Evolutionary conservation across 1,140 invertebrate species (phyloP).

Genomic region (Heliconius nattereri): DNA sequence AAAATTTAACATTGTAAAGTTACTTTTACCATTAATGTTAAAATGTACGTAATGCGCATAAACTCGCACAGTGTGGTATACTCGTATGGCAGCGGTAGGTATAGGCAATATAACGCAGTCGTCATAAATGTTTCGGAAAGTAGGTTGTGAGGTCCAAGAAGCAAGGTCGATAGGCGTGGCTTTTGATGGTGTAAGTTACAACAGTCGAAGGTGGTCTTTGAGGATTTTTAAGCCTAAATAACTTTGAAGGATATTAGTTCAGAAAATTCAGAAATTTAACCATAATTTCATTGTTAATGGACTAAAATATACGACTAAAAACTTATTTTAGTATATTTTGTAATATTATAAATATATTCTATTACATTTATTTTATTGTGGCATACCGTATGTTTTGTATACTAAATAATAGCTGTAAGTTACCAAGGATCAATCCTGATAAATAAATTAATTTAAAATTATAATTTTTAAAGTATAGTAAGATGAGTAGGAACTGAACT

Average conservation of each 20-base stretch:
- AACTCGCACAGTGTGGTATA: neutral
- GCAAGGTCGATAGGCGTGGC: constrained; percentile 33
- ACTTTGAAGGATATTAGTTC: too few species aligned
- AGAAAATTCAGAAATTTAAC: too few species aligned
- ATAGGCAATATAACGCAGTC: constrained; percentile 23
- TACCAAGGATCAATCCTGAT: too few species aligned
- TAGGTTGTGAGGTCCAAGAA: constrained; percentile 39
- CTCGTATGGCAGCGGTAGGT: neutral
- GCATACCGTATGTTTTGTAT: too few species aligned
- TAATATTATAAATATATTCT: too few species aligned
- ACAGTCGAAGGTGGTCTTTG: neutral
- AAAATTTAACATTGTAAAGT: constrained; percentile 10
- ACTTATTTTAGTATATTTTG: too few species aligned
- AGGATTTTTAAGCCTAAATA: too few species aligned
- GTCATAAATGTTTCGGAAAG: constrained; percentile 41
- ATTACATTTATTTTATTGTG: too few species aligned
- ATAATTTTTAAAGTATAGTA: neutral
- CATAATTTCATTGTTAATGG: too few species aligned
- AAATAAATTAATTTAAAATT: neutral
- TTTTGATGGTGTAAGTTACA: constrained; percentile 9
- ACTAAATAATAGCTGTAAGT: too few species aligned
- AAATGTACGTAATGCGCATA: neutral
- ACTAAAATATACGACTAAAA: too few species aligned
- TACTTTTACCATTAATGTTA: neutral
- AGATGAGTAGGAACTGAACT: neutral